A percentile compares a stretch with the other conserved stretches of the same genome.
phyloP scores from a whole-genome alignment of 2,113 vertebrate genomes.

The Ochotona princeps region DNA sequence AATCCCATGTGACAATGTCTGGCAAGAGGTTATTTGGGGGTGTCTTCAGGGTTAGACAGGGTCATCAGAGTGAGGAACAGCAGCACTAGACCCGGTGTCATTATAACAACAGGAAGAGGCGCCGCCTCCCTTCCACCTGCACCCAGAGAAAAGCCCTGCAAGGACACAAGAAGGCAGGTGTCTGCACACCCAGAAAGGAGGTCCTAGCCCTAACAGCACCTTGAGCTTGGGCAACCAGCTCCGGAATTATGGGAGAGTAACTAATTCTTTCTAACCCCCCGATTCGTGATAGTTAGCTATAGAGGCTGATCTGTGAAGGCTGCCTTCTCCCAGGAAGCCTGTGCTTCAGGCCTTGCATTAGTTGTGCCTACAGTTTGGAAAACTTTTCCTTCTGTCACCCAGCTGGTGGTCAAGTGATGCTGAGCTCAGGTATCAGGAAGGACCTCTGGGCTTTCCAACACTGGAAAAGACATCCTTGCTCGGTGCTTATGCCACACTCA shows the following conservation, averaged over 20 bases:
- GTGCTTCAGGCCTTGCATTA: fast-evolving
- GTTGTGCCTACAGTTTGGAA: neutral
- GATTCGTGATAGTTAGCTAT: neutral
- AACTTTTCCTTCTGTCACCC: neutral
- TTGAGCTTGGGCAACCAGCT: neutral
- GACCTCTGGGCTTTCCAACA: neutral
- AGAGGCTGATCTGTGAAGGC: no score
- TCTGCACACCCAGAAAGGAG: neutral
- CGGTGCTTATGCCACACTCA: fast-evolving
- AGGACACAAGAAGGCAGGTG: fast-evolving
- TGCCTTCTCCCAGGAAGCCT: neutral
- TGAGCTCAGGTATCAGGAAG: neutral
- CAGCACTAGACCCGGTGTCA: neutral
- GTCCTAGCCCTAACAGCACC: no score
- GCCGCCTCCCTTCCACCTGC: fast-evolving
- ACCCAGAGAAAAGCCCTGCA: fast-evolving
- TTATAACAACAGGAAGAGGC: neutral
- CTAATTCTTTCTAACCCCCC: fast-evolving
- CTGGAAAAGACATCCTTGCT: neutral
- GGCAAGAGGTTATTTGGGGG: neutral
- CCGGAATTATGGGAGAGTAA: neutral
- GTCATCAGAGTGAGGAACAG: neutral
- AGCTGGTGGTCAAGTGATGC: neutral
- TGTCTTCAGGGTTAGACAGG: neutral
- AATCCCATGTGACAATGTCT: neutral